A percentile compares a stretch with the other conserved stretches of the same genome.
Conservation (phyloP, 2,888 invertebrate genomes). For the Nomada hirtipes region DNA sequence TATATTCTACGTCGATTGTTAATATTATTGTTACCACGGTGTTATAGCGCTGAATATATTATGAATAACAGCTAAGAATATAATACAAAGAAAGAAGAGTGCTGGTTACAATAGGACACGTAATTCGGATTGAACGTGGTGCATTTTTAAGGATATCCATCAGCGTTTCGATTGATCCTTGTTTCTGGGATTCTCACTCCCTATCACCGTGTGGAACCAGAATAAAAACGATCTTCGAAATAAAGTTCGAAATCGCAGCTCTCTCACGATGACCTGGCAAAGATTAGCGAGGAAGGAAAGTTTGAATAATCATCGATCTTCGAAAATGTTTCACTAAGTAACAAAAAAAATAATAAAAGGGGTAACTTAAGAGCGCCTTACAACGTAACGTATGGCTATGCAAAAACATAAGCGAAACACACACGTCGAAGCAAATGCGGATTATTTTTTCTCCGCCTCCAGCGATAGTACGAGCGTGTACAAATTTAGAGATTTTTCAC, state of each 20-base stretch:
- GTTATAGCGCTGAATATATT: constrained; percentile 76
- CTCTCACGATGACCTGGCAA: constrained; percentile 16
- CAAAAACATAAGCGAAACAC: constrained; percentile 9
- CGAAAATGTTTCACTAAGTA: background rate
- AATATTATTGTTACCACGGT: constrained; percentile 76
- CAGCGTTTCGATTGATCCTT: constrained; percentile 27
- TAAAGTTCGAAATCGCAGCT: constrained; percentile 57
- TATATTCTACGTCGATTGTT: constrained; percentile 76
- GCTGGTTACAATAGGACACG: constrained; percentile 73
- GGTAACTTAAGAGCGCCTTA: background rate
- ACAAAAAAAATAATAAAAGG: background rate
- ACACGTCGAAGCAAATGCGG: constrained; percentile 3
- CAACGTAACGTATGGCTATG: constrained; percentile 33
- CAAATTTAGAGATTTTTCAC: constrained; percentile 13
- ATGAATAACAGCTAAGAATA: constrained; percentile 75
- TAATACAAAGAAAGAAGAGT: constrained; percentile 77
- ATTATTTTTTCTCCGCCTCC: constrained; percentile 10
- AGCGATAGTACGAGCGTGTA: constrained; percentile 19
- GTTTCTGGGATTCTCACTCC: constrained; percentile 11
- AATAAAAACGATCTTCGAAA: constrained; percentile 18
- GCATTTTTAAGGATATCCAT: constrained; percentile 46
- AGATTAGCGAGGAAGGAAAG: constrained; percentile 16
- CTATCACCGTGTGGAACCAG: constrained; percentile 18
- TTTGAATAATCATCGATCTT: constrained; percentile 2
- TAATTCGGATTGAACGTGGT: constrained; percentile 71